Base-by-base conservation (phyloP, 2,113 vertebrate species). In the Ariopsis seemanni region DNA sequence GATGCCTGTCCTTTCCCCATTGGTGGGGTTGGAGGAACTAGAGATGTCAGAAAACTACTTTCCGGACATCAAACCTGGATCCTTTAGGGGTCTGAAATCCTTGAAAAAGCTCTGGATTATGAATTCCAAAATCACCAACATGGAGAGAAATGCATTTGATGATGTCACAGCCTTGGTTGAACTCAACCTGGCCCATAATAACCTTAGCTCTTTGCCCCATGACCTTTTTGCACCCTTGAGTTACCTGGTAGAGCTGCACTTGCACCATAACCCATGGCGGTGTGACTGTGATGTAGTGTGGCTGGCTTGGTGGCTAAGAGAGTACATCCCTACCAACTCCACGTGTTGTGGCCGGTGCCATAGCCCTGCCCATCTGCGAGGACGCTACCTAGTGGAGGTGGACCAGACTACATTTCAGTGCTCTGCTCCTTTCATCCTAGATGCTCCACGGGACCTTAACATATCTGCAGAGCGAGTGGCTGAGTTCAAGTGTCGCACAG, bases 41-140 rank as follows among this genome's bases (percentile, higher is more conserved):
- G 98, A 99, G 93, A 98, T 99, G 95, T 99, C 98, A 2, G 97
- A 98, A 86, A 99, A 99, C 88, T 94, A 97, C 93, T 99, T 99
- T 91, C 97, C 98, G 4, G 94, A 95, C 86, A 96, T 99, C 90
- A 95, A 96, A 62, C 98, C 98, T 0, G 96, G 96, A 62, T 97
- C 98, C 48, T 99, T 99, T 93, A 96, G 95, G 27, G 98, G 98
- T 69, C 95, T 99, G 18, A 97, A 96, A 85, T 97, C 97, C 83
- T 95, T 99, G 88, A 97, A 97, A 30, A 99, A 99, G 92, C 95
- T 99, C 9, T 99, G 98, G 98, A 97, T 99, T 90, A 99, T 99
- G 98, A 99, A 98, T 95, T 98, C 98, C 12, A 97, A 96, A 92
- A 96, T 99, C 92, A 96, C 93, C 90, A 90, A 92, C 84, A 98